These are phyloP conservation scores for Xylophagus ater DNA, from an alignment of 2,888 invertebrate species.

Conservation along the genomic window DNA sequence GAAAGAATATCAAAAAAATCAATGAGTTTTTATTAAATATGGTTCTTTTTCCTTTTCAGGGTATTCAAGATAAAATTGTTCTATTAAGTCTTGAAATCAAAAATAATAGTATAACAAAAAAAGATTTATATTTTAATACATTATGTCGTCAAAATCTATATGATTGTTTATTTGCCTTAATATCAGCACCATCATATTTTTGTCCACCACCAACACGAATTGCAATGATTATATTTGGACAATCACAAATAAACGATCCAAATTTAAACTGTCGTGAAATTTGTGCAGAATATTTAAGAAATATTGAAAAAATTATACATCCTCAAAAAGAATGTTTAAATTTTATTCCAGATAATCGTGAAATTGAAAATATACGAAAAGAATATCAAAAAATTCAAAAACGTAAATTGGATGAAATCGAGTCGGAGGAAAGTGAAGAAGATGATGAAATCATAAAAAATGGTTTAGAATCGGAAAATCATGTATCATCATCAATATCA, in stretches of 20 bases:
- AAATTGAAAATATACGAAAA: conserved; percentile 22
- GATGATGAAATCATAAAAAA: conserved; percentile 10
- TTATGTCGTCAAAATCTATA: conserved; percentile 24
- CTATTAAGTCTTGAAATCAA: conserved; percentile 10
- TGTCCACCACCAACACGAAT: conserved; percentile 28
- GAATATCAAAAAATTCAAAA: conserved; percentile 9
- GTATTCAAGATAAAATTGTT: conserved; percentile 23
- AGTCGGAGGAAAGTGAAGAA: conserved; percentile 4
- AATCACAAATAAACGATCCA: conserved; percentile 22
- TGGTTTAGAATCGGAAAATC: conserved; percentile 5
- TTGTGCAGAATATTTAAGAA: conserved; percentile 20
- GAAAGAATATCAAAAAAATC: too few species aligned
- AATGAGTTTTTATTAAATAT: too few species aligned
- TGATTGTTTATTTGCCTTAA: conserved; percentile 19
- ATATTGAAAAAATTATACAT: conserved; percentile 27
- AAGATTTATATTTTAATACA: conserved; percentile 21
- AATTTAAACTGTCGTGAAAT: conserved; percentile 18
- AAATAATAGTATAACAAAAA: conserved; percentile 1
- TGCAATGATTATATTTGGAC: conserved; percentile 20
- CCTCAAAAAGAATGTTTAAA: conserved; percentile 27
- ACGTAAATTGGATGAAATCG: neutral
- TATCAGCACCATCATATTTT: conserved; percentile 23
- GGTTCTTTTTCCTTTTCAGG: conserved; percentile 17
- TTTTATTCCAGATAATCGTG: conserved; percentile 23
- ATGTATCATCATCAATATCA: neutral